A percentile compares a stretch with the other conserved stretches of the same genome.
These are phyloP conservation scores for Bombus ignitus DNA, from an alignment of 1,140 invertebrate species.

Conservation along the genomic window DNA sequence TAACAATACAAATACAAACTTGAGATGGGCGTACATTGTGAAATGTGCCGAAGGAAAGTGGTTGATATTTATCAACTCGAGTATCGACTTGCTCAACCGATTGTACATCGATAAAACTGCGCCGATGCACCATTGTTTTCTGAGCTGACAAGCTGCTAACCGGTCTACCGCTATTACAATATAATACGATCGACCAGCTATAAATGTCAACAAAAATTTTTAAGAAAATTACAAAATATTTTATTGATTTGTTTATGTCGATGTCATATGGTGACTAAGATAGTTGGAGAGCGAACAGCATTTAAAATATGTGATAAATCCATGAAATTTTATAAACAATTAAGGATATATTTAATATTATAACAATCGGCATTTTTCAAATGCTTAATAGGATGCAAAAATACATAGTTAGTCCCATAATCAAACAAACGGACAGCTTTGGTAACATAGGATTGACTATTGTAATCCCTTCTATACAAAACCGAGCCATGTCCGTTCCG, in stretches of 20 bases:
- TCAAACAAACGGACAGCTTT: too few species aligned
- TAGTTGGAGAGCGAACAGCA: too few species aligned
- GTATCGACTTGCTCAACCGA: conserved; percentile 51
- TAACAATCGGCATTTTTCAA: too few species aligned
- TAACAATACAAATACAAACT: conserved; percentile 5
- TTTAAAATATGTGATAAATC: too few species aligned
- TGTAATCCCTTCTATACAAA: too few species aligned
- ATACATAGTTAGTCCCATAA: too few species aligned
- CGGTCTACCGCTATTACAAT: conserved; percentile 9
- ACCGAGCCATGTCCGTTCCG: too few species aligned
- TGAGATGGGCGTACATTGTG: conserved; percentile 60
- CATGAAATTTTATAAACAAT: too few species aligned
- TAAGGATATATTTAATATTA: too few species aligned
- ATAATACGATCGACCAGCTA: conserved; percentile 9
- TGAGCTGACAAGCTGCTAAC: conserved; percentile 39
- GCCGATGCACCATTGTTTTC: conserved; percentile 63
- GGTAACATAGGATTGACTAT: too few species aligned
- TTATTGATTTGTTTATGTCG: not conserved
- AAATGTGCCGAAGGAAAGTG: conserved; percentile 65
- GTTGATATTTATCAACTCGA: conserved; percentile 63
- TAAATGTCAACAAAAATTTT: not conserved
- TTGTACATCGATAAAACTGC: conserved; percentile 55
- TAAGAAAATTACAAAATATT: not conserved
- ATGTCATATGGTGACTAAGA: not conserved
- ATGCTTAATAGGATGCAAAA: too few species aligned